A percentile compares a stretch with the other conserved stretches of the same genome.
These are phyloP conservation scores for Asobara japonica DNA, from an alignment of 1,140 invertebrate species.

Conservation along the genomic window DNA sequence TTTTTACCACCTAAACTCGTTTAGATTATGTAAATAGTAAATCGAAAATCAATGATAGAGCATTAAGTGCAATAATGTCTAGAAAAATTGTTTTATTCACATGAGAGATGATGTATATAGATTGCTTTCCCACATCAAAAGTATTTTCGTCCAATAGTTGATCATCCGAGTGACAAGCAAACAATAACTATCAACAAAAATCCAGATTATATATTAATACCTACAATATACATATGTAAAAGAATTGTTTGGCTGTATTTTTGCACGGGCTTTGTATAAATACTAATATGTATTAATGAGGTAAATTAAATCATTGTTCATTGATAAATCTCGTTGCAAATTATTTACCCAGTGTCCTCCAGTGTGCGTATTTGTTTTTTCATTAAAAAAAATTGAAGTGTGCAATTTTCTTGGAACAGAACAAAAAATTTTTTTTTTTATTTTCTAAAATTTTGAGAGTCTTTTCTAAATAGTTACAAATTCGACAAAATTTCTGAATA, in stretches of 20 bases:
- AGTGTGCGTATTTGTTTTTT: not conserved
- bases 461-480: no score
- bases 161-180: slow-evolving; percentile 2
- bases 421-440: no score
- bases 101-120: not conserved
- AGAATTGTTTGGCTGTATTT: slow-evolving; percentile 58
- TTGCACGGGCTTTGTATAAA: slow-evolving; percentile 67
- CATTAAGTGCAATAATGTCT: not conserved
- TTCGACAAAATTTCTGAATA: no score
- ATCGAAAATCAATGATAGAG: not conserved
- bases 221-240: slow-evolving; percentile 20
- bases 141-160: slow-evolving; percentile 4
- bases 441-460: no score
- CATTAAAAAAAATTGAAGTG: no score
- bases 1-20: not conserved
- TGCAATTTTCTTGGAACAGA: no score
- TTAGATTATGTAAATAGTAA: not conserved
- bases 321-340: not conserved
- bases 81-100: slow-evolving; percentile 11
- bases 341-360: not conserved
- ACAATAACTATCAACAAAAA: slow-evolving; percentile 15
- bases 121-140: not conserved
- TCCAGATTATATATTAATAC: slow-evolving; percentile 26
- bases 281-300: slow-evolving; percentile 51
- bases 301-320: slow-evolving; percentile 34